A percentile compares a stretch with the other conserved stretches of the same genome.
Conservation (phyloP, 2,113 vertebrate species). For the Percopsis transmontana region DNA sequence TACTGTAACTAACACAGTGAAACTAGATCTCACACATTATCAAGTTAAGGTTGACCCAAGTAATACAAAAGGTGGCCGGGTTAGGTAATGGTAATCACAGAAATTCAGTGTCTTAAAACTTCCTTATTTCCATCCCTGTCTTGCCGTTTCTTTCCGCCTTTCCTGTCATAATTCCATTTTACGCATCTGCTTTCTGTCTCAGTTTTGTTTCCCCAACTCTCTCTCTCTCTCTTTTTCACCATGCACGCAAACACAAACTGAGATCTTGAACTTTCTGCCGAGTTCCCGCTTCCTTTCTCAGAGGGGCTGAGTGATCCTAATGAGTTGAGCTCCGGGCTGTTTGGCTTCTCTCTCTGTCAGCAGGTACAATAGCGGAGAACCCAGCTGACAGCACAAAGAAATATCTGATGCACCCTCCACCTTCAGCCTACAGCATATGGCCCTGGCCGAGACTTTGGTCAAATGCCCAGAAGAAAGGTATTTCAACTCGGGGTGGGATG, state of each 20-base stretch:
- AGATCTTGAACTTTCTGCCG: background rate
- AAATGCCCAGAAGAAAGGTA: background rate
- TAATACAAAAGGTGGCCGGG: no score
- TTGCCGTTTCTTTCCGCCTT: no score
- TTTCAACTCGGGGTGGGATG: background rate
- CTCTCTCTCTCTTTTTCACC: background rate
- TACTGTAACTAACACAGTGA: no score
- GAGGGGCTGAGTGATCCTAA: constrained; percentile 36
- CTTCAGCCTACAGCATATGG: constrained; percentile 13
- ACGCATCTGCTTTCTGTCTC: background rate
- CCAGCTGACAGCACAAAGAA: constrained; percentile 26
- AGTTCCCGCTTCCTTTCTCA: background rate
- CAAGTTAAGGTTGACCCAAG: no score
- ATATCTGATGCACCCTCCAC: constrained; percentile 20
- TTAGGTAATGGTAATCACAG: no score
- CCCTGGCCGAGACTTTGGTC: background rate
- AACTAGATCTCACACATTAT: no score
- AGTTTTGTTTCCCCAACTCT: background rate
- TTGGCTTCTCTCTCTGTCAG: constrained; percentile 40
- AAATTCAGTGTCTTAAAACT: no score
- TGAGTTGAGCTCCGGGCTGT: constrained; percentile 54
- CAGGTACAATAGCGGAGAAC: constrained; percentile 16
- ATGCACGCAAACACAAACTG: background rate
- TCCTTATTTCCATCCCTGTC: no score
- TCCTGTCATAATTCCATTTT: background rate